Percentiles rank a stretch among this genome's conserved stretches.
These are phyloP conservation scores for Hyphantria cunea DNA, from an alignment of 1,140 invertebrate genomes.

Conservation along the genomic window DNA sequence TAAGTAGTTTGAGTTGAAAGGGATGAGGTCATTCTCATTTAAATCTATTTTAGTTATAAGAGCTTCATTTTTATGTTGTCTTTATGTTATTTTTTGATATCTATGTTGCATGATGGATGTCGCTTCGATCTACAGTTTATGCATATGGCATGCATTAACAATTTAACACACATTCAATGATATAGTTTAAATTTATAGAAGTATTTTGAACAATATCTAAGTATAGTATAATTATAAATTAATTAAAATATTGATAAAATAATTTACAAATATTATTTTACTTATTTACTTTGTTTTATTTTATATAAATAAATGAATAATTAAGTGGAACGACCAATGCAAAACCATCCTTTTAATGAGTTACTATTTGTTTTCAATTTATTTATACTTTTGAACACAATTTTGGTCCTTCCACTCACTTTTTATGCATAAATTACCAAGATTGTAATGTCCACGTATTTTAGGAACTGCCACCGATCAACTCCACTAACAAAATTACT, in stretches of 20 bases:
- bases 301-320: not conserved
- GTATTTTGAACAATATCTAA: conserved; percentile 19
- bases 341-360: too few species aligned
- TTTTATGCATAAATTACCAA: too few species aligned
- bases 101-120: conserved; percentile 77
- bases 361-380: too few species aligned
- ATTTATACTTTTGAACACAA: too few species aligned
- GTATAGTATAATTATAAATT: conserved; percentile 23
- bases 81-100: conserved; percentile 48
- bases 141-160: conserved; percentile 70
- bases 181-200: conserved; percentile 16
- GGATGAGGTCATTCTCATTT: conserved; percentile 74
- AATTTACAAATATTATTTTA: conserved; percentile 12
- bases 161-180: conserved; percentile 40
- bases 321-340: conserved; percentile 7
- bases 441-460: not conserved
- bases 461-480: conserved; percentile 77
- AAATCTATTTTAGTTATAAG: conserved; percentile 53
- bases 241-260: conserved; percentile 20
- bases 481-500: conserved; percentile 78
- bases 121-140: conserved; percentile 56
- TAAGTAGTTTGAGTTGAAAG: conserved; percentile 34
- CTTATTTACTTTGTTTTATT: conserved; percentile 4
- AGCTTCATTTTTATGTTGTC: conserved; percentile 47
- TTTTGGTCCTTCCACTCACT: conserved; percentile 2